phyloP scores from a whole-genome alignment of 2,113 vertebrate genomes.

The Rana temporaria region DNA sequence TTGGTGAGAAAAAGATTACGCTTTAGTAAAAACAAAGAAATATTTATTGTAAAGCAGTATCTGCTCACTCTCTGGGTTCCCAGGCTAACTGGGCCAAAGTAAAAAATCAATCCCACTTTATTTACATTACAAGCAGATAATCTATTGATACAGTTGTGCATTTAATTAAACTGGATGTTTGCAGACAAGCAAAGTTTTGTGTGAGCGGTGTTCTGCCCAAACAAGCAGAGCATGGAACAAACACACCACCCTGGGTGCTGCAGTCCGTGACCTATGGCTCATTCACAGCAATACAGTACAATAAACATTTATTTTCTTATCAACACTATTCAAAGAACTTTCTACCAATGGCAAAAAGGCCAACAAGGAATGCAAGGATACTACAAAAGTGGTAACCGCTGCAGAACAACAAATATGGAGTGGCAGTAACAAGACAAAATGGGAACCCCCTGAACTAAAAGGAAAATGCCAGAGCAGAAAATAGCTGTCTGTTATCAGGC shows the following conservation, averaged over 20 bases:
- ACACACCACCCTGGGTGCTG: constrained; percentile 19
- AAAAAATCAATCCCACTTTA: constrained; percentile 40
- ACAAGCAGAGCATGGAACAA: constrained; percentile 27
- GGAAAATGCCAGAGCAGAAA: too few relatives aligned
- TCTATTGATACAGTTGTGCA: constrained; percentile 47
- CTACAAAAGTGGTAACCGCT: neutral
- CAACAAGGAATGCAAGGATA: neutral
- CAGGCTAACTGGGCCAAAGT: constrained; percentile 6
- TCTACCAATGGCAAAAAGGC: neutral
- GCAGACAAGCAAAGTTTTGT: constrained; percentile 18
- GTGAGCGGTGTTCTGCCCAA: constrained; percentile 15
- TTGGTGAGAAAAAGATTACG: neutral
- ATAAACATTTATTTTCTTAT: neutral
- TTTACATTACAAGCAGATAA: constrained; percentile 52
- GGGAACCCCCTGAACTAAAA: too few relatives aligned
- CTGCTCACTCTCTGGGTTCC: neutral
- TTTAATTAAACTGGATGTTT: constrained; percentile 54
- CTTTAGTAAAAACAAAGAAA: neutral
- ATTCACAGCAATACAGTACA: too few relatives aligned
- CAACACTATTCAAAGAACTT: neutral
- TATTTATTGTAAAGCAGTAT: neutral
- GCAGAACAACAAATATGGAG: neutral
- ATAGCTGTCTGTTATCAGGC: too few relatives aligned
- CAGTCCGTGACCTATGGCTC: neutral
- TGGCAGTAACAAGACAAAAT: too few relatives aligned